Conservation (phyloP, 92 coral and sea anemone species). For the Parazoanthus darwini region DNA sequence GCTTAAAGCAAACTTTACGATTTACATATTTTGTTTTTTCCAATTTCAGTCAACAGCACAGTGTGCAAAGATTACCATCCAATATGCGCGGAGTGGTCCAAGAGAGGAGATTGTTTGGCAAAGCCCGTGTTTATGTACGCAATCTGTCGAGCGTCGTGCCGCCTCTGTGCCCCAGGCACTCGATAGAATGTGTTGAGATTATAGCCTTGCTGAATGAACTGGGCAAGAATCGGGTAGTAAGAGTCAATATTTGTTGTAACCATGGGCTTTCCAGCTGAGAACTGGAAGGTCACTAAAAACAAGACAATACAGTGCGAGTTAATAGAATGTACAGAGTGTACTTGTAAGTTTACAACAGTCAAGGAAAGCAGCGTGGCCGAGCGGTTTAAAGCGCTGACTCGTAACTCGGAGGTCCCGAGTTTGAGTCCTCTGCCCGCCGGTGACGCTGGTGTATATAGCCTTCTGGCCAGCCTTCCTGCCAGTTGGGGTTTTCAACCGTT, state of each 20-base stretch:
- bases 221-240: conserved; percentile 66
- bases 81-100: conserved; percentile 52
- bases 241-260: conserved; percentile 72
- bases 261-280: conserved; percentile 71
- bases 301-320: background rate
- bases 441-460: too few relatives aligned
- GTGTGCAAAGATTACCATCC: conserved; percentile 50
- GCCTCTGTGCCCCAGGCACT: conserved; percentile 58
- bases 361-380: too few relatives aligned
- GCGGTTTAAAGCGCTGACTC: too few relatives aligned
- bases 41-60: conserved; percentile 38
- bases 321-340: too few relatives aligned
- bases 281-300: conserved; percentile 57
- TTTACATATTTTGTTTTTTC: too few relatives aligned
- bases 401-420: too few relatives aligned
- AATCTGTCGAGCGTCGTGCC: conserved; percentile 61
- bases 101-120: conserved; percentile 51
- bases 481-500: too few relatives aligned
- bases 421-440: too few relatives aligned
- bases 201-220: conserved; percentile 68
- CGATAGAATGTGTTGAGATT: conserved; percentile 63
- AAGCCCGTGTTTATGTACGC: conserved; percentile 67
- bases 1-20: background rate
- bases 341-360: too few relatives aligned
- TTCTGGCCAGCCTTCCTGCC: too few relatives aligned